Base-by-base conservation (phyloP, 2,113 vertebrate genomes). In the Vulpes lagopus region DNA sequence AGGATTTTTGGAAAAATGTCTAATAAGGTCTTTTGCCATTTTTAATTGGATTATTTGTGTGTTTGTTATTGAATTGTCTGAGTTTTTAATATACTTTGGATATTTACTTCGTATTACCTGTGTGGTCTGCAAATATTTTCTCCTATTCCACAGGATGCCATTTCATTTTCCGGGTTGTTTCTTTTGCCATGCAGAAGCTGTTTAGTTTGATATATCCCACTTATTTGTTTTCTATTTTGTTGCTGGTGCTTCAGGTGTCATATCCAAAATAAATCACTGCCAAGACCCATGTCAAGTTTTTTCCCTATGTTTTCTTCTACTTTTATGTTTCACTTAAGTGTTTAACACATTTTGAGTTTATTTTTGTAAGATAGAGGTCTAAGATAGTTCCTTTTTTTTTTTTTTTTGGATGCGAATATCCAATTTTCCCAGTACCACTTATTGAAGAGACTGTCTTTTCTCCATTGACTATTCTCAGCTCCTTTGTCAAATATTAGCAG, bases 401-500 rank as follows among this genome's bases (percentile, higher is more conserved):
- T 81, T 88, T 30, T 32, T 49, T 65, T 57, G 60, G 22, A 15
- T 88, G 20, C 57, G 15, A 74, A 65, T 43, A 81, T 88, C 7
- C 17, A 16, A 16, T 55, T 92, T 64, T 22, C 32, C 64, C 20
- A 92, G 27, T 16, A 64, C 57, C 65, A 23, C 74, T 82, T 87
- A 65, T 74, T 95, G 76, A 65, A 65, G 65, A 92, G 65, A 74
- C 43, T 82, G 3, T 81, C 32, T 82, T 95, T 81, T 71, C 22
- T 88, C 49, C 59, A 57, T 15, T 65, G 51, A 92, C 27, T 82
- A 76, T 88, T 74, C 35, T 93, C 74, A 51, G 49, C 83, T 82
- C 27, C 60, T n/a, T 81, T 71, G 62, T 73, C 84, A 89, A 89
- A 74, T 51, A 67, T 82, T 83, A 93, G 84, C 76, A 89, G 67